Evolutionary conservation across 1,140 invertebrate species (phyloP), one percentile per base, ranked within the genome.

Genomic region (Heliconius nattereri): DNA sequence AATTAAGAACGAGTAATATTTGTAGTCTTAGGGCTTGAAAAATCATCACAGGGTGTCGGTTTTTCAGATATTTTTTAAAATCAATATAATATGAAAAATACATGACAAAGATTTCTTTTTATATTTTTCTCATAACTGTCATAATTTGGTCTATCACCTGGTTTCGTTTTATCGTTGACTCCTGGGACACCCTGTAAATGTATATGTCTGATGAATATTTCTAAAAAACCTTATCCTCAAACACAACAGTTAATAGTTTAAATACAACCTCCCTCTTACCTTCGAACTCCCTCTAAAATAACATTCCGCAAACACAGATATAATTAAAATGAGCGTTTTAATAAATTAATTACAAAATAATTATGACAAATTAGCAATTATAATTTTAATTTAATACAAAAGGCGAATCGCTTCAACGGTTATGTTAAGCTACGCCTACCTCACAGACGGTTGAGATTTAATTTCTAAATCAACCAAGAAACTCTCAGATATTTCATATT

Each of bases 401-500:
- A 66, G 23, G 57, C 3, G 23, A 66, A 66, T 66, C 57, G 23
- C 57, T 66, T 75, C 49, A 57, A 75, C 19, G 29, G 49, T 77
- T 60, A 2, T 45, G 45, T 40, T 73, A 57, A 72, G 71, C 26
- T 72, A 57, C 49, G 23, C 49, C 72, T 54, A 76, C 60, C 23
- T 70, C 40, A 54, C 76, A 78, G 72, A 79, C 60, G 71, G 60
- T 79, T 52, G 32, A 80, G 75, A 76, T 76, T 80, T 73, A 76
- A 80, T 80, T 76, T 72, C 70, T 75, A 74, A 81, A 81, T 81
- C 79, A 81, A 81, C 75, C 74, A 72, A 49, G 74, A 81, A 75
- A 78, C 71, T 77, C 75, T 57, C 57, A 75, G 72, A 72, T 81
- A 81, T 77, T 81, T 72, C 54, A 66, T 81, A 78, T 84, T 81